Evolutionary conservation across 2,113 vertebrate genomes (phyloP), one percentile per base, ranked within the genome.

Genomic region (Alces alces): DNA sequence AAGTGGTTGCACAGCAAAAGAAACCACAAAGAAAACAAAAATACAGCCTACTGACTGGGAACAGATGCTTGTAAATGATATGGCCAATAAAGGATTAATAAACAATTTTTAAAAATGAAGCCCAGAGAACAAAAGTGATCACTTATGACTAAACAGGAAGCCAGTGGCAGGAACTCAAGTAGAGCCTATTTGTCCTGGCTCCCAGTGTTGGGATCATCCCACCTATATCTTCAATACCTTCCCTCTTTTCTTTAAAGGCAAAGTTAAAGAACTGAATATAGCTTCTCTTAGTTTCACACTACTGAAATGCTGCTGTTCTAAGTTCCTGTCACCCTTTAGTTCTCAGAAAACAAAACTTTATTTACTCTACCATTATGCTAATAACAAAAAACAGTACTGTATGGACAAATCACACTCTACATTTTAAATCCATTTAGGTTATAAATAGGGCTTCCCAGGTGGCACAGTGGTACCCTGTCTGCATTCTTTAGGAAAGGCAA

Each of bases 331-430:
- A 30, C 3, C 3, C 7, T 93, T 73, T 25, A 61, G 25, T 78
- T 66, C 9, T 97, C 54, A 83, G 66, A 91, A 91, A 82, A 83
- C 45, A 85, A 57, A 27, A 58, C 13, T 83, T 66, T 78, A 60
- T n/a, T 93, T 91, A 84, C 2, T 64, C 13, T 92, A 23, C 27
- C 79, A 11, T 5, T 64, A n/a, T 89, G 13, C 4, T 80, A 58
- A 91, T 16, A 80, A 85, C 50, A n/a, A 76, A 82, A 78, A n/a
- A 33, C 47, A 30, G 15, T 33, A 47, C 13, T 2, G 16, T 19
- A 27, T 86, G 10, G 45, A 60, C 84, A 93, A 79, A 57, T 64
- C 58, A 58, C 9, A 57, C 4, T 54, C 13, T 47, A 30, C 3
- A 88, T 6, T 64, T 83, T 12, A 88, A 54, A 54, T 2, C 3